Conservation (phyloP, 1,140 invertebrate species). For the Drosophila parabipectinata region DNA sequence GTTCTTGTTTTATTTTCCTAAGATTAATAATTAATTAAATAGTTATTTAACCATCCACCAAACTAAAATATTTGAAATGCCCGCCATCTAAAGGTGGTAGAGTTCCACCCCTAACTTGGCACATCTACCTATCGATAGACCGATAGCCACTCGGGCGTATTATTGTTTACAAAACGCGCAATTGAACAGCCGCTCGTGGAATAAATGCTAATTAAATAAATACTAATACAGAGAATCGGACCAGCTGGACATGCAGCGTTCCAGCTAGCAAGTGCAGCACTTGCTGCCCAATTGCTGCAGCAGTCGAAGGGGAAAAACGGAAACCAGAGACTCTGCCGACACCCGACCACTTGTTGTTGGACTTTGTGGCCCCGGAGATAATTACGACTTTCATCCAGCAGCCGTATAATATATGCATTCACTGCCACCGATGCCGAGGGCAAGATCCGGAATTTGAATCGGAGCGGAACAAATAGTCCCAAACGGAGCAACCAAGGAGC, state of each 20-base stretch:
- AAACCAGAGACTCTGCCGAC: not conserved
- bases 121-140: not conserved
- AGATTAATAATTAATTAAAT: no score
- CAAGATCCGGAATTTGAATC: constrained; percentile 3
- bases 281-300: constrained; percentile 12
- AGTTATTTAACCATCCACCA: not conserved
- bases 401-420: constrained; percentile 7
- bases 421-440: constrained; percentile 4
- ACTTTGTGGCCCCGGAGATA: constrained; percentile 27
- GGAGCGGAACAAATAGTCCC: not conserved
- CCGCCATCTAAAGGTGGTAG: not conserved
- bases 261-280: constrained; percentile 10
- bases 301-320: not conserved
- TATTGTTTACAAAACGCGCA: constrained; percentile 35
- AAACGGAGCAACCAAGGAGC: constrained; percentile 8
- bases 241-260: constrained; percentile 3
- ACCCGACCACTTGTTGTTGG: constrained; percentile 45
- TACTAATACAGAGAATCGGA: not conserved
- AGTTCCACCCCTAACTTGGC: not conserved
- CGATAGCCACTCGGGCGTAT: constrained; percentile 14
- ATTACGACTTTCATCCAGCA: constrained; percentile 9
- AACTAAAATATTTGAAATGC: not conserved
- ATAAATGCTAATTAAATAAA: not conserved
- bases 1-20: no score
- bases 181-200: constrained; percentile 1